Evolutionary conservation across 2,113 vertebrate species (phyloP), one percentile per base, ranked within the genome.

Genomic region (Cebus imitator): DNA sequence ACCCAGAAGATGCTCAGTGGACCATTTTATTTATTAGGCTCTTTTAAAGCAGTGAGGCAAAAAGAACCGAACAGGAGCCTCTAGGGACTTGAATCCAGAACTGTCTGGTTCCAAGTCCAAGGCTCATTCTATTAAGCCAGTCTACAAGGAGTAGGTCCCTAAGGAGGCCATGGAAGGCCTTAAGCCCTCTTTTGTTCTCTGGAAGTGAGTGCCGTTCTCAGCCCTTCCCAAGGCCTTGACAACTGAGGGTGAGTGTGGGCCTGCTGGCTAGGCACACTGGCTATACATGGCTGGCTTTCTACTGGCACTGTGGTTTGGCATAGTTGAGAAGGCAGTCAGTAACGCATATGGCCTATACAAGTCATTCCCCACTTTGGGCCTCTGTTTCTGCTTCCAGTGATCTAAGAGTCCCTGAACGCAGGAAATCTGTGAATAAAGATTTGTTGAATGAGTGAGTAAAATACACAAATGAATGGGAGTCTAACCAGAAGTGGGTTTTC

Each of bases 21-120:
- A 3, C 48, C 13, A 3, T 27, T 91, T 86, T 82, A 82, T 78
- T 90, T 40, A 48, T 85, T 66, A 68, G 58, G 25, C 32, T 87
- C 32, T 88, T 88, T 94, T 58, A 86, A 96, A 92, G 45, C 21
- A 35, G 23, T 57, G 25, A 92, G 45, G 35, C 78, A 68, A 90
- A 61, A 43, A 40, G 58, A 50, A 79, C 16, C 21, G 30, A 82
- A 58, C 18, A 94, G 66, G 40, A 83, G 21, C 75, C 30, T 86
- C 73, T 8, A 11, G 73, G 16, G 6, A 81, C 45, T 75, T 73
- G 45, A 90, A 80, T 68, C 43, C 11, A 57, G 25, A 91, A 66
- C 45, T 18, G 2, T 32, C 45, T 7, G 8, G 58, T 57, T 94
- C 32, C 6, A 45, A 35, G 23, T 64, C 50, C 61, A 27, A 55